Base-by-base conservation (phyloP, 2,113 vertebrate genomes). In the Bettongia penicillata region DNA sequence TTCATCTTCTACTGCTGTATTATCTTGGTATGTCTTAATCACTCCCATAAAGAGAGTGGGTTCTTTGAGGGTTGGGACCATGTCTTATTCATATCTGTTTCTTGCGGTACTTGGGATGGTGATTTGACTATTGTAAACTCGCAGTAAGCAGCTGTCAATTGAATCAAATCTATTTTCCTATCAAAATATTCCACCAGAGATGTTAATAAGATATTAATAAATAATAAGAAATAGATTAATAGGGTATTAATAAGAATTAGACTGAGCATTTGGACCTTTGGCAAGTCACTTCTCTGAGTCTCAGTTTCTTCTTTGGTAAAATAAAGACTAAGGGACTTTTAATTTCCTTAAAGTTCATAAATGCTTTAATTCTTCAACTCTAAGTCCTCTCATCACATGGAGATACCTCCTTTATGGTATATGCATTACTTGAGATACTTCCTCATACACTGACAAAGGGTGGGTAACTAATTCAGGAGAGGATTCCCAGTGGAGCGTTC, bases 391-490 rank as follows among this genome's bases (percentile, higher is more conserved):
- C 8, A 43, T 84, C 89, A 90, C 3, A 53, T 55, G 91, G 37
- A 26, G 23, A 57, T 52, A 28, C 61, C n/a, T 55, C 52, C 48
- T 90, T 48, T 49, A 53, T 68, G 55, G 89, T 90, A 95, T 4
- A 92, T 3, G 77, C 50, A 50, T 53, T 48, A 51, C 57, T 91
- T 95, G 92, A 31, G 53, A 91, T 61, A 94, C 93, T 53, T 96
- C 90, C 51, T 55, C 37, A 92, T 89, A n/a, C 4, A 9, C 10
- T 89, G 89, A 90, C 84, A 89, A 43, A 9, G 51, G 68, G 43
- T 52, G 37, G 93, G 50, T 53, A 90, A 92, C 68, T 53, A 23
- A 90, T 37, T 96, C 92, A 61, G 92, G 91, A 93, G 92, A 47
- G 26, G 49, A 50, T 24, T 12, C 9, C 90, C 57, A 25, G 51